Percentiles rank a stretch among this genome's conserved stretches.
phyloP scores from a whole-genome alignment of 2,888 invertebrate species.

The Ophraella communa region DNA sequence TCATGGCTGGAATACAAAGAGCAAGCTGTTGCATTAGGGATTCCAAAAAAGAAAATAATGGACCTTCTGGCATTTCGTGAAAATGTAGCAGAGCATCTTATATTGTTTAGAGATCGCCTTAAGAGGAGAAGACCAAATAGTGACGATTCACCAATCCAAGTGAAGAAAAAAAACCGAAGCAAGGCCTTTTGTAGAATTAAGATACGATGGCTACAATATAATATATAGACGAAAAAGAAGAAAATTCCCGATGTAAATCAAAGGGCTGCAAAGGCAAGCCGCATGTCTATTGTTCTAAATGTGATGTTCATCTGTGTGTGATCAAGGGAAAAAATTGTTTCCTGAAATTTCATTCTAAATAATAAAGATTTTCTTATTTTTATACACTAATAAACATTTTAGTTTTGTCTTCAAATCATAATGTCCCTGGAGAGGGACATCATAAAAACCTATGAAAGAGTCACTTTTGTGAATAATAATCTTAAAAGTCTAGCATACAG shows the following conservation, averaged over 20 bases:
- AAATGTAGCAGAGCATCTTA: constrained; percentile 5
- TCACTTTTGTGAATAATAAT: too few relatives aligned
- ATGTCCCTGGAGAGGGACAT: too few relatives aligned
- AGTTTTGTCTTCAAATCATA: too few relatives aligned
- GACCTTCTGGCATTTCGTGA: constrained; percentile 1
- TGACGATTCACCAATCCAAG: neutral
- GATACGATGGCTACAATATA: neutral
- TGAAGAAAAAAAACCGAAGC: neutral
- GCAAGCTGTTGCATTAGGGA: neutral
- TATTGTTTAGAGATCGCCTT: neutral
- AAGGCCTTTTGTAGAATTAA: neutral
- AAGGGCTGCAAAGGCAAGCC: neutral
- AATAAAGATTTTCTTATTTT: too few relatives aligned
- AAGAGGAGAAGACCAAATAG: neutral
- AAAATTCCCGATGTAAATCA: neutral
- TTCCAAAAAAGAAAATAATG: constrained; percentile 8
- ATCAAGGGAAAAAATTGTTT: neutral
- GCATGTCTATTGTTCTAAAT: neutral
- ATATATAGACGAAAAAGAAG: neutral
- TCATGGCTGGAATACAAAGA: constrained; percentile 8
- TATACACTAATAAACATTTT: too few relatives aligned
- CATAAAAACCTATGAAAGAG: too few relatives aligned
- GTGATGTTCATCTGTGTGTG: neutral
- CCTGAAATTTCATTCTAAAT: neutral
- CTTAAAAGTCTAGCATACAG: too few relatives aligned